Percentiles rank a stretch among this genome's conserved stretches.
These are phyloP conservation scores for Heliornis fulica DNA, from an alignment of 2,113 vertebrate species.

Conservation along the genomic window DNA sequence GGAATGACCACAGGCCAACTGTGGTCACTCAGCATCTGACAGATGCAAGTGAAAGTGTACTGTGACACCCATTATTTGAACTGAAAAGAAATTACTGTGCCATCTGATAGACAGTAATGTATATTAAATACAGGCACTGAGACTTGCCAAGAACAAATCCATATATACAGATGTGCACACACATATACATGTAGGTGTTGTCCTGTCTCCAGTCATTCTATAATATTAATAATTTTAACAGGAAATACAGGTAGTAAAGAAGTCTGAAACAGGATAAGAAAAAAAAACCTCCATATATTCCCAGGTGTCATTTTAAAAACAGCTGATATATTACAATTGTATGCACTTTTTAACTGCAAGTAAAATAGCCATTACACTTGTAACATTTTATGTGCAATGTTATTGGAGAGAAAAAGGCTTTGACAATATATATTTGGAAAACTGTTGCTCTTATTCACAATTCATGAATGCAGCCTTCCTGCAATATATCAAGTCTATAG, in stretches of 20 bases:
- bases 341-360: conserved; percentile 69
- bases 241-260: conserved; percentile 22
- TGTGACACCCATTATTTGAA: neutral
- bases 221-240: neutral
- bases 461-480: conserved; percentile 41
- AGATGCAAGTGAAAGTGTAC: neutral
- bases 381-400: conserved; percentile 67
- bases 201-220: neutral
- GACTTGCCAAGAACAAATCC: neutral
- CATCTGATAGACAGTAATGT: neutral
- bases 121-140: neutral
- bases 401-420: conserved; percentile 67
- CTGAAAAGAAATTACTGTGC: neutral
- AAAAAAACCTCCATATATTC: conserved; percentile 6
- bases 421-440: conserved; percentile 69
- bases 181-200: rapidly evolving
- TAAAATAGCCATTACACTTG: conserved; percentile 73
- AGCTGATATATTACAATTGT: conserved; percentile 60
- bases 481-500: conserved; percentile 50
- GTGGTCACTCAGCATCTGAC: neutral
- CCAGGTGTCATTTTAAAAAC: conserved; percentile 64
- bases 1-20: neutral
- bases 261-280: conserved; percentile 8
- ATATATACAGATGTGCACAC: neutral
- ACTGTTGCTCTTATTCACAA: conserved; percentile 63